Base-by-base conservation (phyloP, 2,113 vertebrate species). In the Epinephelus lanceolatus region DNA sequence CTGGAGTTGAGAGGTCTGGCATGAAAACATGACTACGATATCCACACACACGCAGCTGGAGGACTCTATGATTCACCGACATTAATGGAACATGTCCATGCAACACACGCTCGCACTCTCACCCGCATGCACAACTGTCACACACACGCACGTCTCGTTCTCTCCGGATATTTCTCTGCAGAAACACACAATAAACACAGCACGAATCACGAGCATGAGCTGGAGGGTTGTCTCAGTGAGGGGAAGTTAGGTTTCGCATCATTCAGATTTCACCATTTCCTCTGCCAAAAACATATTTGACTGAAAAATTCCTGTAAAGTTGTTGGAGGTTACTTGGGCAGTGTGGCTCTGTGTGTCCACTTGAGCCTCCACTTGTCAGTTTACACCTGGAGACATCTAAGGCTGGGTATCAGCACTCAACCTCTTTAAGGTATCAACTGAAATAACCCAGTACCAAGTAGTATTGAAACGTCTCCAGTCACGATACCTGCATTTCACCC, bases 1-100 rank as follows among this genome's bases (percentile, higher is more conserved):
- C 84, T 83, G 71, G 73, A 88, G 60, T 45, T 52, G 60, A 53
- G 76, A 87, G 79, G 77, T 84, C 61, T 78, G 67, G 49, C 82
- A 81, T 83, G 83, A 87, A 69, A 86, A 86, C 55, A 40, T 51
- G 53, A 80, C 52, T 33, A 88, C 40, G 6, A 66, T 45, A 76
- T 61, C 59, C 37, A 18, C 11, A 52, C 63, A 76, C 62, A 30
- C 75, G 71, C 51, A 78, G 27, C 53, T 3, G 76, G 62, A 66
- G 59, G 80, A 65, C 60, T 68, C 68, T 3, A 62, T 62, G 67
- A 75, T 61, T 80, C 27, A 33, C 60, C 14, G 1, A 75, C 37
- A 74, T 61, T 47, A 81, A 69, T 2, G 2, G 30, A 80, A 63
- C 33, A 76, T 19, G 12, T 70, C 21, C 80, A 80, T 85, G 84